Evolutionary conservation across 2,113 vertebrate genomes (phyloP).

Genomic region (Oostethus manadensis): DNA sequence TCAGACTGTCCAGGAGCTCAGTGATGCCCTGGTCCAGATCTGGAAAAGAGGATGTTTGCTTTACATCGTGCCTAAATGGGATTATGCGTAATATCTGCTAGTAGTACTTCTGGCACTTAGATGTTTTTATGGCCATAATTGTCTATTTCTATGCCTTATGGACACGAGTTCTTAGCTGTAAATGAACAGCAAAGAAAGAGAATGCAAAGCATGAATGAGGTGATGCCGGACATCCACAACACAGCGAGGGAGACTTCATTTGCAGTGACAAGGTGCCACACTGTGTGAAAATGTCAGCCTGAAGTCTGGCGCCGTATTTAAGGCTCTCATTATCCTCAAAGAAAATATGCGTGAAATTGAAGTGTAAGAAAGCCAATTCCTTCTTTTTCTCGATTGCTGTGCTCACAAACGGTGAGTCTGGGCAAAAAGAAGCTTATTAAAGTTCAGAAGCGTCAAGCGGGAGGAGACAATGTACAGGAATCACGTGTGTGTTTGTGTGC

Average conservation of each 20-base stretch:
- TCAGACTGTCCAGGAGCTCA: too few species aligned
- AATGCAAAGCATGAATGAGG: not conserved
- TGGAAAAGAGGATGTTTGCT: too few species aligned
- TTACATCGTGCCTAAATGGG: too few species aligned
- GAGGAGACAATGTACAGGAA: conserved; percentile 39
- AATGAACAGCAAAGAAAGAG: not conserved
- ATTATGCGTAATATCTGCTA: too few species aligned
- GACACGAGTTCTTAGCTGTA: not conserved
- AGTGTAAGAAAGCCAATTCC: conserved; percentile 72
- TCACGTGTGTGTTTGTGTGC: conserved; percentile 17
- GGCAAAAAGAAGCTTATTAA: conserved; percentile 61
- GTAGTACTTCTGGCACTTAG: not conserved
- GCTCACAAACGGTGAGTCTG: conserved; percentile 10
- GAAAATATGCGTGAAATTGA: conserved; percentile 73
- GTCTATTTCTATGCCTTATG: too few species aligned
- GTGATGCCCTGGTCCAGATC: too few species aligned
- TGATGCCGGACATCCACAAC: conserved; percentile 2
- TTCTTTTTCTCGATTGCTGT: conserved; percentile 36
- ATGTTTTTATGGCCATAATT: not conserved
- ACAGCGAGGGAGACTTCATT: conserved; percentile 67
- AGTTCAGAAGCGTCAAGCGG: conserved; percentile 55
- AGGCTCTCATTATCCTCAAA: conserved; percentile 77
- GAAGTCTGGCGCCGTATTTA: conserved; percentile 72
- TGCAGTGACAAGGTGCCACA: conserved; percentile 72
- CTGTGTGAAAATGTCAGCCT: conserved; percentile 75